Conservation (phyloP, 2,113 vertebrate genomes). For the Myodes glareolus region DNA sequence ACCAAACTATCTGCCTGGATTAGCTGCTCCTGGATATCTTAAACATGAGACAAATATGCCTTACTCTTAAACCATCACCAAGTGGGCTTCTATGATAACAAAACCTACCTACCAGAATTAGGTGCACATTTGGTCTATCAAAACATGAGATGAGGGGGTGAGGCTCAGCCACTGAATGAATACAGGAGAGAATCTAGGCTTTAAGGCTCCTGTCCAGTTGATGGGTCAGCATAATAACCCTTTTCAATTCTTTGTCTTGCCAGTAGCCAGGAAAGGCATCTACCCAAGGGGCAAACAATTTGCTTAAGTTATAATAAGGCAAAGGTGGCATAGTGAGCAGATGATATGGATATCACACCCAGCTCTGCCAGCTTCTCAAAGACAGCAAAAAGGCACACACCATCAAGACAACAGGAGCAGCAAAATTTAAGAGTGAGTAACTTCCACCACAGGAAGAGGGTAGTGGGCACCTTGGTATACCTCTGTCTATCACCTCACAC, state of each 20-base stretch:
- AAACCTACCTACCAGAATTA: not conserved
- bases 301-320: conserved; percentile 28
- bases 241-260: not conserved
- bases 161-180: not conserved
- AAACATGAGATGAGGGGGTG: not conserved
- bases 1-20: not conserved
- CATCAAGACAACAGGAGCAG: not conserved
- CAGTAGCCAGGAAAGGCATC: not conserved
- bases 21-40: not conserved
- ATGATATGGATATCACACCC: not conserved
- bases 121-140: not conserved
- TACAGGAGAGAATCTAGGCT: not conserved
- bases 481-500: not conserved
- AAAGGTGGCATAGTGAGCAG: not conserved
- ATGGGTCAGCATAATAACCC: not conserved
- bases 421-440: not conserved
- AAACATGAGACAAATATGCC: not conserved
- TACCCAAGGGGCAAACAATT: conserved; percentile 9
- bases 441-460: not conserved
- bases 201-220: not conserved
- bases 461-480: not conserved
- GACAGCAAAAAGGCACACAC: not conserved
- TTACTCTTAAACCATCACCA: not conserved
- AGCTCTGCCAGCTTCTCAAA: not conserved
- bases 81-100: not conserved